phyloP scores from a whole-genome alignment of 2,888 invertebrate genomes.

The Pollenia amentaria region DNA sequence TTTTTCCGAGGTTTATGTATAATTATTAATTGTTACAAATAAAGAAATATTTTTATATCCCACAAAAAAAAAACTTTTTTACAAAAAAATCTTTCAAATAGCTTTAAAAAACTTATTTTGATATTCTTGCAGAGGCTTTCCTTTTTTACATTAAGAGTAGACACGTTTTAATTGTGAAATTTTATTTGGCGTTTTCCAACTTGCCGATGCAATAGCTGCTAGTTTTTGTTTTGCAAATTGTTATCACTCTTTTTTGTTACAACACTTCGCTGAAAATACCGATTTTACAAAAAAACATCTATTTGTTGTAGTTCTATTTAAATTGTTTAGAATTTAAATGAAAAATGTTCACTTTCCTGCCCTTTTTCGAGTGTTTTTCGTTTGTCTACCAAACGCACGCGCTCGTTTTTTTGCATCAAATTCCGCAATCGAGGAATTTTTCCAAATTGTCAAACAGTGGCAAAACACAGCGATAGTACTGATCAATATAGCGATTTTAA shows the following conservation, averaged over 20 bases:
- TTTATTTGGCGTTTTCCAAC: conserved; percentile 21
- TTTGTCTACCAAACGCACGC: conserved; percentile 65
- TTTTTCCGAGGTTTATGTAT: conserved; percentile 34
- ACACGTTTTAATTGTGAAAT: conserved; percentile 63
- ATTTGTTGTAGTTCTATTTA: background rate
- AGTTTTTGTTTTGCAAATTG: conserved; percentile 51
- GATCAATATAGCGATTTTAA: background rate
- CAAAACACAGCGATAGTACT: background rate
- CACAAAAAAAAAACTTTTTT: background rate
- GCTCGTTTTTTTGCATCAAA: conserved; percentile 66
- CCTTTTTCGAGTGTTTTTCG: conserved; percentile 39
- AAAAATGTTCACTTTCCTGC: conserved; percentile 28
- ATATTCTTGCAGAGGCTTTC: background rate
- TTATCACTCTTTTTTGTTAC: conserved; percentile 65
- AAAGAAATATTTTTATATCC: background rate
- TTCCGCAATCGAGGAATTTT: conserved; percentile 17
- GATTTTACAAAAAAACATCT: conserved; percentile 22
- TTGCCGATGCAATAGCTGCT: conserved; percentile 17
- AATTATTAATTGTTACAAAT: conserved; percentile 45
- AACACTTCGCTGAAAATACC: conserved; percentile 55
- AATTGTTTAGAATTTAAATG: conserved; percentile 26
- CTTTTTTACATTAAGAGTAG: conserved; percentile 10
- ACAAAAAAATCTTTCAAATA: background rate
- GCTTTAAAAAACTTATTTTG: background rate
- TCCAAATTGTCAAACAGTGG: background rate